Percentiles rank a stretch among this genome's conserved stretches.
phyloP scores from a whole-genome alignment of 2,113 vertebrate genomes.

The Rhagologus leucostigma region DNA sequence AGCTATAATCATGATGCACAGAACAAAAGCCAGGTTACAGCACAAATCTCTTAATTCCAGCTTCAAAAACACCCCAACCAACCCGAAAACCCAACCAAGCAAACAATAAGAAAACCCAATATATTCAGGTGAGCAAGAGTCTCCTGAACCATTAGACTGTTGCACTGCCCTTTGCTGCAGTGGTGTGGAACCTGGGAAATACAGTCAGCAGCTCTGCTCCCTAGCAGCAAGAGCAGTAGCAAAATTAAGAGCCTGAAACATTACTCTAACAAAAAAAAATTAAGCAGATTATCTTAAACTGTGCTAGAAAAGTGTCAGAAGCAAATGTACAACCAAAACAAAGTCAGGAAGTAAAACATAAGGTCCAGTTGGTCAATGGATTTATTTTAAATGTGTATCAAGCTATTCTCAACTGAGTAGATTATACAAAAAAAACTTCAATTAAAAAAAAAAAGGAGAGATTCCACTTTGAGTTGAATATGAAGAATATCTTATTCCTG shows the following conservation, averaged over 20 bases:
- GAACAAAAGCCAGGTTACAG: not conserved
- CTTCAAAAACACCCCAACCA: not conserved
- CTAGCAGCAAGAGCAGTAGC: not conserved
- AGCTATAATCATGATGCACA: not conserved
- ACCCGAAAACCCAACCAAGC: no score
- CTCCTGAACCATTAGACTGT: not conserved
- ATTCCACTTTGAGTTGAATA: not conserved
- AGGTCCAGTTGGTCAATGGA: not conserved
- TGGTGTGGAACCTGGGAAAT: not conserved
- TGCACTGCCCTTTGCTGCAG: not conserved
- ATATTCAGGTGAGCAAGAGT: not conserved
- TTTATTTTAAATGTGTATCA: not conserved
- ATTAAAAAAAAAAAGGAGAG: not conserved
- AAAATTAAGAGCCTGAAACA: not conserved
- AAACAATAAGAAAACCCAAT: not conserved
- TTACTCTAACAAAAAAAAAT: not conserved
- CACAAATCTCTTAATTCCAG: not conserved
- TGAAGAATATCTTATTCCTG: not conserved
- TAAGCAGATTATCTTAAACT: not conserved
- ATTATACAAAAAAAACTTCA: not conserved
- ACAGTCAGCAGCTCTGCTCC: not conserved
- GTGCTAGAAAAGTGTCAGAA: not conserved
- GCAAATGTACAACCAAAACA: not conserved
- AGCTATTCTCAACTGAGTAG: not conserved
- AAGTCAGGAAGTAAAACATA: not conserved